A percentile compares a stretch with the other conserved stretches of the same genome.
phyloP scores from a whole-genome alignment of 1,140 invertebrate genomes.

The Cheumatopsyche charites region DNA sequence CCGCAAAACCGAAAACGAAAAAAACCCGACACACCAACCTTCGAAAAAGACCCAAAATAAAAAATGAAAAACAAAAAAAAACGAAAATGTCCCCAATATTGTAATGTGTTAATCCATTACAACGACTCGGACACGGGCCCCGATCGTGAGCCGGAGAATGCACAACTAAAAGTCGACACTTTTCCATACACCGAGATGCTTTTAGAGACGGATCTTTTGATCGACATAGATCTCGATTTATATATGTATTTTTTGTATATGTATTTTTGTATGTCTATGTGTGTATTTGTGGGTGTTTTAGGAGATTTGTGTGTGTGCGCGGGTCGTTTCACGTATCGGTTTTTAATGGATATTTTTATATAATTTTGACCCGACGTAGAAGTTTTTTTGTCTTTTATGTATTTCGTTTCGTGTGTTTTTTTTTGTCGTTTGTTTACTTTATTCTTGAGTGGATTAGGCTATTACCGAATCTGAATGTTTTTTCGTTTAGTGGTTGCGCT shows the following conservation, averaged over 20 bases:
- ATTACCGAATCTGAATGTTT: constrained; percentile 27
- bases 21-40: neutral
- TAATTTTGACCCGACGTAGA: constrained; percentile 8
- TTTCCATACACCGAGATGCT: constrained; percentile 31
- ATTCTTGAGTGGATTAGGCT: constrained; percentile 35
- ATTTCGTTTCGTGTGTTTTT: no score
- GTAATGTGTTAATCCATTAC: constrained; percentile 46
- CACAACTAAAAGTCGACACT: neutral
- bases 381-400: constrained; percentile 11
- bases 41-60: neutral
- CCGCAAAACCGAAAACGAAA: neutral
- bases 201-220: constrained; percentile 36
- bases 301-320: neutral
- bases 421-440: constrained; percentile 28
- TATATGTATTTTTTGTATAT: neutral
- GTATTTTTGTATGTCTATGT: no score
- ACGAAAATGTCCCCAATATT: constrained; percentile 33
- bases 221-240: constrained; percentile 20
- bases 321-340: constrained; percentile 17
- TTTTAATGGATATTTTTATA: constrained; percentile 28
- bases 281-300: neutral
- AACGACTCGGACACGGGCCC: constrained; percentile 35
- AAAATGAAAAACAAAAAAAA: constrained; percentile 8
- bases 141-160: constrained; percentile 25
- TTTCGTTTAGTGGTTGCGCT: neutral